A percentile compares a stretch with the other conserved stretches of the same genome.
phyloP scores from a whole-genome alignment of 2,113 vertebrate species.

The Nansenia antarctica region DNA sequence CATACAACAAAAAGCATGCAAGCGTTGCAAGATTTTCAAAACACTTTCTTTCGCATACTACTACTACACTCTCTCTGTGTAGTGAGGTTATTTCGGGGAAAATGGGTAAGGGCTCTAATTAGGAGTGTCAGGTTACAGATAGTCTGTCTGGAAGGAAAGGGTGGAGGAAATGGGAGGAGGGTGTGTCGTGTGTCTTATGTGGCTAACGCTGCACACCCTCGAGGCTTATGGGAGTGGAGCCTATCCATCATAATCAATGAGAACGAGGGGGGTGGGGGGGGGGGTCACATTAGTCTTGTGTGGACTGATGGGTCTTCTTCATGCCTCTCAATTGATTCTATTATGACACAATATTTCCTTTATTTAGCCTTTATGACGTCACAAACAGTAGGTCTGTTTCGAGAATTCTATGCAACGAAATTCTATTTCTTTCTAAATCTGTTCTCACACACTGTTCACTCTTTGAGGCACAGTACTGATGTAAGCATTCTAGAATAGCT shows the following conservation, averaged over 20 bases:
- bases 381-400: neutral
- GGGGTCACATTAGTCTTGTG: conserved; percentile 28
- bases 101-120: conserved; percentile 52
- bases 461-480: neutral
- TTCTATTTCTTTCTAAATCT: neutral
- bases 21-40: conserved; percentile 20
- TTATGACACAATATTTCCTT: neutral
- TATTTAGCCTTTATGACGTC: neutral
- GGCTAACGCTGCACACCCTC: conserved; percentile 58
- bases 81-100: conserved; percentile 40
- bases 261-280: no score
- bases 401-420: neutral
- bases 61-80: conserved; percentile 2
- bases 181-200: conserved; percentile 70
- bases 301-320: conserved; percentile 21
- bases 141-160: conserved; percentile 54
- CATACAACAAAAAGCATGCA: conserved; percentile 16
- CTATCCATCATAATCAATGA: conserved; percentile 56
- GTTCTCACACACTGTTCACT: neutral
- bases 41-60: conserved; percentile 1
- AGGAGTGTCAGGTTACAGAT: conserved; percentile 69
- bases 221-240: conserved; percentile 39
- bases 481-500: neutral
- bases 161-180: conserved; percentile 50
- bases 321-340: neutral